Evolutionary conservation across 2,888 invertebrate species (phyloP), one percentile per base, ranked within the genome.

Genomic region (Drosophila paramelanica): DNA sequence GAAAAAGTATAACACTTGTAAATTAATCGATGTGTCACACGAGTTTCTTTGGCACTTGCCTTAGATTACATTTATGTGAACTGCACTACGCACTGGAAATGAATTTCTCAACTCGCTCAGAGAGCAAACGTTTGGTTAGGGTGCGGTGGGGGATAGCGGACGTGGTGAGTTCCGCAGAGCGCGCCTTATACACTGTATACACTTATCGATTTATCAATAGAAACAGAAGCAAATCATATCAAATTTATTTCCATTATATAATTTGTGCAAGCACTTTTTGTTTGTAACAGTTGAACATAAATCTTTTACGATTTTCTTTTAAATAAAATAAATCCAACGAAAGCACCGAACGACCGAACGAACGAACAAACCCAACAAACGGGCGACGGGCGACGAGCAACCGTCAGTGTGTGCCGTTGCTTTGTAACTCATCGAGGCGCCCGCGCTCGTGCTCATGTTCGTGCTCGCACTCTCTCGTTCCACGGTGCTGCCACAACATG

Each of bases 391-490:
- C 23, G 8, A 31, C 31, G 31, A 10, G 10, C 78, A 58, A 86
- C 87, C 83, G 83, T 86, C 81, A 38, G 62, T 76, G 84, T 83
- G 87, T 71, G 81, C 79, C 67, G 81, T 66, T 79, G 79, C 79
- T 86, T 61, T 83, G 81, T 81, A 74, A 86, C 83, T 83, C 81
- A 83, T 39, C 60, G 57, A 59, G 59, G 69, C 69, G 61, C 64
- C 73, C 65, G 59, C 45, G 42, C 46, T 66, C 62, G 49, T 67
- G 8, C 58, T 36, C 59, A 23, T 69, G 39, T 61, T 57, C 61
- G 45, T 59, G 45, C 49, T 42, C 57, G 5, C 60, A 13, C 80
- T 60, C 60, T 14, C 80, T 60, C 51, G 51, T 42, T 57, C 47
- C 51, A 56, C 38, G 65, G 59, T 61, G 61, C 61, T 65, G 59